Evolutionary conservation across 92 coral and sea anemone species (phyloP).

Genomic region (Palythoa grandis): DNA sequence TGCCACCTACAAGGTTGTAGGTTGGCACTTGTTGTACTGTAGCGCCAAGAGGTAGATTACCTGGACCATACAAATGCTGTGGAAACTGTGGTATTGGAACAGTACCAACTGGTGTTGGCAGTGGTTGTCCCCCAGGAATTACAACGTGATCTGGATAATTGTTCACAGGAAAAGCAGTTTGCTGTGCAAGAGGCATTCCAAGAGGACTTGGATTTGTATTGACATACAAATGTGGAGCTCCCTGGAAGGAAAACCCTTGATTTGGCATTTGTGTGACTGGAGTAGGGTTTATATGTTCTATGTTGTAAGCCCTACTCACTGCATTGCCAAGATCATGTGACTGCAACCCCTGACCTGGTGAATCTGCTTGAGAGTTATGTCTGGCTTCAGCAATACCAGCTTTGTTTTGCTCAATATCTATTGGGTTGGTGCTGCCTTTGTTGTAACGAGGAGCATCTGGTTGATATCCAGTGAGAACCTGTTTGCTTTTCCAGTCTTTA

Average conservation of each 20-base stretch:
- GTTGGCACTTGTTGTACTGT: slow-evolving; percentile 41
- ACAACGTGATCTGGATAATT: slow-evolving; percentile 40
- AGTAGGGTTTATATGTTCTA: slow-evolving; percentile 13
- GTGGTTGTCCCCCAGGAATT: slow-evolving; percentile 20
- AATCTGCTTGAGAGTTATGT: slow-evolving; percentile 6
- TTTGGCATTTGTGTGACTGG: slow-evolving; percentile 27
- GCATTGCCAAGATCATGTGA: slow-evolving; percentile 8
- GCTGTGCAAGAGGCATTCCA: slow-evolving; percentile 26
- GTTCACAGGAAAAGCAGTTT: slow-evolving; percentile 27
- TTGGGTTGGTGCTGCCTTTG: neutral
- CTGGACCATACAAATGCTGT: slow-evolving; percentile 50
- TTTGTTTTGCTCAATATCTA: neutral
- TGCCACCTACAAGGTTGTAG: slow-evolving; percentile 37
- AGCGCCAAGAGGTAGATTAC: slow-evolving; percentile 50
- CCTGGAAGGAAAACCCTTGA: slow-evolving; percentile 27
- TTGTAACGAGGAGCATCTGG: slow-evolving; percentile 16
- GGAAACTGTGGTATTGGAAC: slow-evolving; percentile 37
- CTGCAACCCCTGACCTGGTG: neutral
- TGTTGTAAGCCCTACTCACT: slow-evolving; percentile 1
- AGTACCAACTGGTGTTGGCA: slow-evolving; percentile 27
- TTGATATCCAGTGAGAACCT: neutral
- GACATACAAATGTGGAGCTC: slow-evolving; percentile 23
- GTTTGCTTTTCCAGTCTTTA: neutral
- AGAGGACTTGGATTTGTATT: slow-evolving; percentile 39
- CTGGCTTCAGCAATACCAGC: neutral